Base-by-base conservation (phyloP, 1,140 invertebrate genomes). In the Batillaria attramentaria region DNA sequence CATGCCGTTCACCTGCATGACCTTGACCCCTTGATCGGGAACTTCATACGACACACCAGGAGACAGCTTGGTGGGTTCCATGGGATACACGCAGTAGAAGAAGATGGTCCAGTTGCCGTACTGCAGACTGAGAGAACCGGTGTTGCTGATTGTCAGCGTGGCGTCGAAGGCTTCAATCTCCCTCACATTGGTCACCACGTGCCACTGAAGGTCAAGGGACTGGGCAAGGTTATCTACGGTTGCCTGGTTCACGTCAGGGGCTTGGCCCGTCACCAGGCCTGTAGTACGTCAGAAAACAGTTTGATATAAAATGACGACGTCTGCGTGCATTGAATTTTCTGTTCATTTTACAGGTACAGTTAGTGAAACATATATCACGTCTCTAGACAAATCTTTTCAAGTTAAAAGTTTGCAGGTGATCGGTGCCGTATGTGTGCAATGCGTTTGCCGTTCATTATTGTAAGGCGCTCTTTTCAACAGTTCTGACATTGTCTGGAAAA, bases 1-100 rank as follows among this genome's bases (percentile, higher is more conserved):
- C 81, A 82, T 84, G 31, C 87, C 87, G 18, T 83, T 79, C 1
- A 86, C 76, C 41, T 84, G 84, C 8, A 37, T 46, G 0, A 85
- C 16, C 28, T 62, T 54, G 41, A 88, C 20, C 66, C 62, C 43
- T 72, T 79, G 20, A 39, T 33, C n/a, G 31, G 20, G 24, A 6
- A 82, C 24, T n/a, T 76, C 35, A 46, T 84, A 82, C 3, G 81
- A 80, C 20, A 31, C n/a, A 33, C 76, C 65, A 46, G 70, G 39
- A 31, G 80, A 77, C 66, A 80, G 35, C n/a, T 75, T 41, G 39
- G 83, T 54, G 1, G 83, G 81, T 70, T 87, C 68, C 35, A 84
- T 72, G 1, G 78, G 18, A 16, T 75, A 46, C 24, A 84, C 79
- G 35, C 66, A 57, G 42, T 83, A 78, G 37, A 83, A 81, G 50